Conservation (phyloP, 2,888 invertebrate genomes). For the Brachypalpus laphriformis region DNA sequence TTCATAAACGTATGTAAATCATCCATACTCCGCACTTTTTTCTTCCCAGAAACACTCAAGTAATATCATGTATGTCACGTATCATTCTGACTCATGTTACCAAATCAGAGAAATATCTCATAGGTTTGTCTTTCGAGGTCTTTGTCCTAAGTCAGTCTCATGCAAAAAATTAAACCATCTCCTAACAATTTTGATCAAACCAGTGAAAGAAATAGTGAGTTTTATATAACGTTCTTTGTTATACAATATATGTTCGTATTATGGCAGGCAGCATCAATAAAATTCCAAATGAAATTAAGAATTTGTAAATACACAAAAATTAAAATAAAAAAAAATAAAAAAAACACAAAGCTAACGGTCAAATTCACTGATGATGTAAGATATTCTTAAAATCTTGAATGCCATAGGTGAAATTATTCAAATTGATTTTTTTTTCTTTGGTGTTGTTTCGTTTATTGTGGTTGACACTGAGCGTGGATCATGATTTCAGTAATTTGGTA, state of each 20-base stretch:
- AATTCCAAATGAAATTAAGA: slow-evolving; percentile 7
- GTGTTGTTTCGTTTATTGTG: background rate
- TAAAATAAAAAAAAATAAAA: background rate
- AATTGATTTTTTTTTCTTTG: background rate
- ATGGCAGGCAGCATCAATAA: background rate
- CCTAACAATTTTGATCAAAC: too few relatives aligned
- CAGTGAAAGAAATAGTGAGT: background rate
- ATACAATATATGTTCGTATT: too few relatives aligned
- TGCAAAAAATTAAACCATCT: background rate
- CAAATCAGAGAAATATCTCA: slow-evolving; percentile 31
- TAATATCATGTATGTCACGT: slow-evolving; percentile 55
- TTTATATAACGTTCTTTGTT: slow-evolving; percentile 8
- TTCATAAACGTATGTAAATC: slow-evolving; percentile 35
- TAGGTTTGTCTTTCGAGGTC: slow-evolving; percentile 7
- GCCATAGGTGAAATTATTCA: slow-evolving; percentile 6
- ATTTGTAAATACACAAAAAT: background rate
- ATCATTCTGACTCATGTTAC: slow-evolving; percentile 50
- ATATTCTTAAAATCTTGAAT: background rate
- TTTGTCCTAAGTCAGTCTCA: slow-evolving; percentile 5
- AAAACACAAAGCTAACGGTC: slow-evolving; percentile 23
- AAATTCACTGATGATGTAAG: slow-evolving; percentile 52
- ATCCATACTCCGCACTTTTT: background rate
- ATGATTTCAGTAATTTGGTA: background rate
- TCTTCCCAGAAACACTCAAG: slow-evolving; percentile 3
- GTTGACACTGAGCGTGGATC: slow-evolving; percentile 32